Evolutionary conservation across 2,113 vertebrate species (phyloP), one percentile per base, ranked within the genome.

Genomic region (Xenopus borealis): DNA sequence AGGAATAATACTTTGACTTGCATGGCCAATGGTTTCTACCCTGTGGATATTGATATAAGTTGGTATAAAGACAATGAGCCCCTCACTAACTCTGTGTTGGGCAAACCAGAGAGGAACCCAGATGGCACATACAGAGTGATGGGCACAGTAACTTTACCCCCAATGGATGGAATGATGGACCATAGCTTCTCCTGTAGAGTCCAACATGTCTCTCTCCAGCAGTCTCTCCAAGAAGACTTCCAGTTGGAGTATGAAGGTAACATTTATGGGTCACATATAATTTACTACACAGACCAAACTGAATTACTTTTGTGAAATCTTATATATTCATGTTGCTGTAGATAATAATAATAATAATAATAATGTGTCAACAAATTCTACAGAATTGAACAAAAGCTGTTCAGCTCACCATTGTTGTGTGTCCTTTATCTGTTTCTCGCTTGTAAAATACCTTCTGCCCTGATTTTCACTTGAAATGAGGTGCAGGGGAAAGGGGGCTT

Each of bases 131-230:
- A 58, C 50, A 53, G 2, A 7, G 53, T 63, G 40, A 62, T 0
- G 46, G 70, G 71, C 20, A 11, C 19, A 4, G 44, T 69, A 59
- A 69, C 52, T 3, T 52, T 69, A 12, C 33, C 33, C 33, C 30
- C 70, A 5, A 55, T 16, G 10, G 11, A 47, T 10, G 30, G 66
- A 0, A 3, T 14, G 13, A 10, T 19, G 57, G 27, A 69, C 1
- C 10, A 30, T 13, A 65, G 0, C n/a, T 52, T 79, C 53, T 79
- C 72, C 50, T 75, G 71, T 16, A 23, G 6, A 57, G 62, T 70
- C 16, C 55, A 20, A 18, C 72, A 74, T 33, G 14, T 4, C 9
- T 72, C 65, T 14, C 17, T 71, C 3, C 53, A 23, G 3, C 30
- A 66, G 1, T 12, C 47, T 53, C 44, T 72, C 13, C 71, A 62